Conservation (phyloP, 1,140 invertebrate species). For the Danaus melanippus region DNA sequence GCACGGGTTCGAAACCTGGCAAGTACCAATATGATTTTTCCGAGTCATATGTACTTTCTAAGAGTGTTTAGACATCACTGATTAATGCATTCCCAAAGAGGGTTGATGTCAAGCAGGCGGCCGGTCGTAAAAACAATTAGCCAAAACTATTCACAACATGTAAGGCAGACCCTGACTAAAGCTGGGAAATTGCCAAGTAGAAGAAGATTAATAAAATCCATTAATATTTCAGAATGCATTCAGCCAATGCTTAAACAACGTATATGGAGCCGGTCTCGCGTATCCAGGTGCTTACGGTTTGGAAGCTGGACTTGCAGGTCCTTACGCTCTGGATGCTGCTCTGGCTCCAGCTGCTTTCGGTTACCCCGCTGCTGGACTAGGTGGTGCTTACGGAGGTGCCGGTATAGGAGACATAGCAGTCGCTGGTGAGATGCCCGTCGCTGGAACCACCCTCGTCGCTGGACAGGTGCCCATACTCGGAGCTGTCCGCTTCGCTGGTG, state of each 20-base stretch:
- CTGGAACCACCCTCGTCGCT: slow-evolving; percentile 30
- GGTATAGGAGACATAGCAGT: slow-evolving; percentile 38
- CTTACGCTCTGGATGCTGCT: not conserved
- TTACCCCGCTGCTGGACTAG: no score
- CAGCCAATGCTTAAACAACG: slow-evolving; percentile 9
- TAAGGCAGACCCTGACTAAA: no score
- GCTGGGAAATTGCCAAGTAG: no score
- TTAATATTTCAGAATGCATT: slow-evolving; percentile 14
- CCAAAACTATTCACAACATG: no score
- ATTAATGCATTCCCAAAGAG: no score
- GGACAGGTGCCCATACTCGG: slow-evolving; percentile 38
- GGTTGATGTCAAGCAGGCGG: no score
- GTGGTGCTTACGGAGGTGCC: slow-evolving; percentile 32
- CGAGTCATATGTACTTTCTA: no score
- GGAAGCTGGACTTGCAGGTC: not conserved
- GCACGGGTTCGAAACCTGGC: no score
- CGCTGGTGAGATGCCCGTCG: slow-evolving; percentile 37
- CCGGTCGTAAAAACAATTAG: no score
- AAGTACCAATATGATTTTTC: no score
- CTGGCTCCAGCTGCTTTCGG: not conserved
- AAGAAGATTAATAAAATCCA: not conserved
- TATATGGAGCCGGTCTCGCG: not conserved
- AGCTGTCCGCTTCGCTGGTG: slow-evolving; percentile 1
- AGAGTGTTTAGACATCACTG: no score
- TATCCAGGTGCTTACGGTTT: not conserved